Conservation (phyloP, 92 coral and sea anemone genomes). For the Heteractis magnifica region DNA sequence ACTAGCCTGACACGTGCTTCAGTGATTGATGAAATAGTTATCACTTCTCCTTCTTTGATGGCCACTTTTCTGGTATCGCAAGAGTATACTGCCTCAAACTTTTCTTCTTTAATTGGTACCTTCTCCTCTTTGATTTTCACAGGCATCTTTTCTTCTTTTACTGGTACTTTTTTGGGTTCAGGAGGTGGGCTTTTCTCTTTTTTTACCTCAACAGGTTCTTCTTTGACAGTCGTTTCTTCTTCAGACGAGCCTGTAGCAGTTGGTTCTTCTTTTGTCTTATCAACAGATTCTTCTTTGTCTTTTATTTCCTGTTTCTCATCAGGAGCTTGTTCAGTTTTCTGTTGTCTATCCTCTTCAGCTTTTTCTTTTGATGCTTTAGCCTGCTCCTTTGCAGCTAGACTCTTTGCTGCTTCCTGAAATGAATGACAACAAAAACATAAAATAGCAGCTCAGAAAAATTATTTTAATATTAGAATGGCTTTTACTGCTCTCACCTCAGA, state of each 20-base stretch:
- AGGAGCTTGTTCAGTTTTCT: slow-evolving; percentile 14
- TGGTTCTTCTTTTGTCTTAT: slow-evolving; percentile 16
- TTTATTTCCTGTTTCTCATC: neutral
- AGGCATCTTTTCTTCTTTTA: slow-evolving; percentile 22
- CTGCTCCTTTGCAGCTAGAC: slow-evolving; percentile 18
- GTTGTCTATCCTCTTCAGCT: neutral
- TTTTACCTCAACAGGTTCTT: slow-evolving; percentile 5
- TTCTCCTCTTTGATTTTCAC: slow-evolving; percentile 6
- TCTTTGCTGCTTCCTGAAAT: slow-evolving; percentile 37
- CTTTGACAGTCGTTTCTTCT: slow-evolving; percentile 13
- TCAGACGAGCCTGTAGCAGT: neutral
- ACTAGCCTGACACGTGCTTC: slow-evolving; percentile 79
- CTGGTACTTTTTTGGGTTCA: slow-evolving; percentile 7
- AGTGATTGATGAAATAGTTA: slow-evolving; percentile 80
- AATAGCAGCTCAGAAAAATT: neutral
- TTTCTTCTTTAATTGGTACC: slow-evolving; percentile 10
- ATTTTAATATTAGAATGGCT: no score
- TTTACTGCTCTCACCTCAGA: slow-evolving; percentile 17
- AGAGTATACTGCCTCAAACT: slow-evolving; percentile 63
- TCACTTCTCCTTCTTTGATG: slow-evolving; percentile 68
- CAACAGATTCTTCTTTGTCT: slow-evolving; percentile 18
- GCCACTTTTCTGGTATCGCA: slow-evolving; percentile 88
- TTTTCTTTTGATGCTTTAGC: slow-evolving; percentile 24
- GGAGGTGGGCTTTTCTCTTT: slow-evolving; percentile 9
- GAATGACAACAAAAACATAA: no score